Evolutionary conservation across 1,140 invertebrate species (phyloP).

Genomic region (Drosophila murphyi): DNA sequence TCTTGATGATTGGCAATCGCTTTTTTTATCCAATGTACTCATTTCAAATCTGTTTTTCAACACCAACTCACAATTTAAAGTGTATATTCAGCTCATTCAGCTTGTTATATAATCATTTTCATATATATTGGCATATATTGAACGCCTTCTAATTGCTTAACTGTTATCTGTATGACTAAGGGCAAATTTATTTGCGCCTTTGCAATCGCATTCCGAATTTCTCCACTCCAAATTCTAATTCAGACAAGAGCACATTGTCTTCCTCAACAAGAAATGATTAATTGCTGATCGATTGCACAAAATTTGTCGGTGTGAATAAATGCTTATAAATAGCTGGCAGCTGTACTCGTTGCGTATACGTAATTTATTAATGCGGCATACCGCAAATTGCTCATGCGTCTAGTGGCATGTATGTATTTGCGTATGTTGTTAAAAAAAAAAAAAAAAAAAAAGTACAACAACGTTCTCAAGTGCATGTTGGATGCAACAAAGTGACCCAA

Average conservation of each 20-base stretch:
- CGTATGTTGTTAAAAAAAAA: not conserved
- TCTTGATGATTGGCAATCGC: too few species aligned
- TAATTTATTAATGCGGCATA: constrained; percentile 21
- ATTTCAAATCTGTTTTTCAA: not conserved
- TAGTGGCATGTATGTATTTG: not conserved
- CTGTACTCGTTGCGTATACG: constrained; percentile 43
- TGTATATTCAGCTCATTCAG: too few species aligned
- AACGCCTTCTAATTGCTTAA: too few species aligned
- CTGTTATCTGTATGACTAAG: too few species aligned
- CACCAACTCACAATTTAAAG: not conserved
- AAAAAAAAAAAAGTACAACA: not conserved
- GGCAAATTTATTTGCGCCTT: too few species aligned
- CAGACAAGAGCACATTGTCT: too few species aligned
- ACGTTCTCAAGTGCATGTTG: constrained; percentile 13
- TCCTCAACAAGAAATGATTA: not conserved
- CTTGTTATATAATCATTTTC: too few species aligned
- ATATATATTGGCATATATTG: too few species aligned
- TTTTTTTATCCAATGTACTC: too few species aligned
- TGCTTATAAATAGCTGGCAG: constrained; percentile 26
- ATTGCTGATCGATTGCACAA: not conserved
- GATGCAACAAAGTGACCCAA: constrained; percentile 36
- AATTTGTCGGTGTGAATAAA: not conserved
- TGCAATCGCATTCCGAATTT: too few species aligned
- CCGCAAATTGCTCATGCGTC: constrained; percentile 37
- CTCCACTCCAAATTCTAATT: too few species aligned